These are phyloP conservation scores for Scaptodrosophila latifasciaeformis DNA, from an alignment of 2,888 invertebrate species.

Conservation along the genomic window DNA sequence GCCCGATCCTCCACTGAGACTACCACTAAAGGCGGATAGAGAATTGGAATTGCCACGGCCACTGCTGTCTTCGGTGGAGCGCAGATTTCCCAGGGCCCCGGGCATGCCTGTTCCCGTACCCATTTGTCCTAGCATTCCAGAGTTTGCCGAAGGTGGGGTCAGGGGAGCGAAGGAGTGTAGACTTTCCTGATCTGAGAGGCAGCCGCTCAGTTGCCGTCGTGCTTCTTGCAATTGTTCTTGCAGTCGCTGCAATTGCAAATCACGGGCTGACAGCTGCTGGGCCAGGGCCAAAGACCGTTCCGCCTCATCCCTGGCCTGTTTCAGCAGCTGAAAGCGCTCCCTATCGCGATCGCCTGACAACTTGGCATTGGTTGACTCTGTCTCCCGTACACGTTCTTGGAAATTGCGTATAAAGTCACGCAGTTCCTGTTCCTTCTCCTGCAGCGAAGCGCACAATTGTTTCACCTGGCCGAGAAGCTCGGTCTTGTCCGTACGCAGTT, in stretches of 20 bases:
- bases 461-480: slow-evolving; percentile 96
- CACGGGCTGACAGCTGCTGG: slow-evolving; percentile 90
- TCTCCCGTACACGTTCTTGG: slow-evolving; percentile 90
- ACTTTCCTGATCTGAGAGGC: slow-evolving; percentile 90
- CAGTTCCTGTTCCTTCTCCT: slow-evolving; percentile 95
- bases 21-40: slow-evolving; percentile 71
- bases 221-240: slow-evolving; percentile 90
- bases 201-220: slow-evolving; percentile 85
- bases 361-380: slow-evolving; percentile 80
- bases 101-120: slow-evolving; percentile 66
- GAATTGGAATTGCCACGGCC: slow-evolving; percentile 84
- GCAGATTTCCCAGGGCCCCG: slow-evolving; percentile 79
- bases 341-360: slow-evolving; percentile 84
- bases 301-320: slow-evolving; percentile 92
- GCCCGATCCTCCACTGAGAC: slow-evolving; percentile 71
- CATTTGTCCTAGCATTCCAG: slow-evolving; percentile 76
- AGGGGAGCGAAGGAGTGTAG: slow-evolving; percentile 83
- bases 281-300: slow-evolving; percentile 90
- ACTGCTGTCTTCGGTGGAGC: slow-evolving; percentile 83
- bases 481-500: slow-evolving; percentile 93
- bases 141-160: slow-evolving; percentile 77
- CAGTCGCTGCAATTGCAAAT: slow-evolving; percentile 88
- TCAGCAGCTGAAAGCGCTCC: slow-evolving; percentile 90
- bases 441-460: slow-evolving; percentile 93
- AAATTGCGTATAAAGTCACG: slow-evolving; percentile 95